Base-by-base conservation (phyloP, 2,113 vertebrate species). In the Melanerpes formicivorus region DNA sequence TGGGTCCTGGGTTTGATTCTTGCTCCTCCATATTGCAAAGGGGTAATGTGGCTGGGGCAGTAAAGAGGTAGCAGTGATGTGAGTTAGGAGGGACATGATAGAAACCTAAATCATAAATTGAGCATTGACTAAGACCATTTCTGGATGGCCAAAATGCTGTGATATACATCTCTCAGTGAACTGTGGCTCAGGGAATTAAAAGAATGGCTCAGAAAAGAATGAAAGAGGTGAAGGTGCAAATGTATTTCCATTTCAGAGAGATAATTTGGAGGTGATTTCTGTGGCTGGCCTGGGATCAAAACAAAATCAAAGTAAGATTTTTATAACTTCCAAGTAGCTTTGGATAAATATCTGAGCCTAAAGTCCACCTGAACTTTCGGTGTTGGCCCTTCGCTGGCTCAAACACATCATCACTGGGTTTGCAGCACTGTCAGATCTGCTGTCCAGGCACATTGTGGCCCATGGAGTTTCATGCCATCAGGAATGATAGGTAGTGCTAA, bases 1-100 rank as follows among this genome's bases (percentile, higher is more conserved):
- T 40, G 70, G 14, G 54, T 65, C 22, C 62, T 87, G 34, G 18
- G 6, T 58, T 90, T 55, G 25, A 9, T n/a, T 94, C 10, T 46
- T 74, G 29, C 27, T 84, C 11, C 29, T 80, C 80, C 1, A 0
- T 66, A 18, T 65, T 69, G 26, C 23, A 46, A 55, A 30, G 26
- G 59, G 13, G 12, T 54, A 48, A 54, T 7, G 26, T 44, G 8
- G 0, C 19, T 55, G 52, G 7, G 14, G 26, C 21, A 63, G 18
- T 13, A 64, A n/a, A 63, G 25, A 59, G 14, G 14, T 0, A 52
- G 4, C 0, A 1, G 8, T 29, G 25, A 18, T 16, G 13, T 6
- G 88, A 63, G 6, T 59, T 69, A 34, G 37, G 81, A 77, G 21
- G 25, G 50, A 9, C 7, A 15, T 18, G 18, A 54, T 4, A 26